Conservation (phyloP, 2,888 invertebrate genomes). For the Watsonalla cultraria region DNA sequence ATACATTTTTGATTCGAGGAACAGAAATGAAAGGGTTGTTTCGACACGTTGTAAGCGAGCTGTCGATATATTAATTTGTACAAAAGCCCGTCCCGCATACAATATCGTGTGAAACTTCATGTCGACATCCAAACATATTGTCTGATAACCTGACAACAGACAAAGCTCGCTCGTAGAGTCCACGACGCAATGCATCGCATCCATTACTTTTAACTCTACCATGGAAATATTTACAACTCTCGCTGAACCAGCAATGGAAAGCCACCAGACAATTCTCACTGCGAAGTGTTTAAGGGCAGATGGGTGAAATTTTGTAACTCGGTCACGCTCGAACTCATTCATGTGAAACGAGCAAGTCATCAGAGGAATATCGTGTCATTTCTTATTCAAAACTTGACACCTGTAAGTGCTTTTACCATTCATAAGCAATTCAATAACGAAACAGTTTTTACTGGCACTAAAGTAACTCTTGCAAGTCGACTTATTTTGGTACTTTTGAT, state of each 20-base stretch:
- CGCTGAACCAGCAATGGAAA: neutral
- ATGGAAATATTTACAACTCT: neutral
- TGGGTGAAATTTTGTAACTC: conserved; percentile 20
- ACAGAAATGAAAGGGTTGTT: too few species aligned
- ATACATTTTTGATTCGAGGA: too few species aligned
- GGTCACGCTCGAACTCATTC: conserved; percentile 32
- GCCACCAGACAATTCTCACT: too few species aligned
- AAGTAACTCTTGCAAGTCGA: too few species aligned
- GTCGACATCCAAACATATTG: conserved; percentile 20
- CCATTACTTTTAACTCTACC: neutral
- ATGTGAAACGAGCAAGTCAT: conserved; percentile 36
- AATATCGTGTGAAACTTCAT: conserved; percentile 16
- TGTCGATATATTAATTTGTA: conserved; percentile 24
- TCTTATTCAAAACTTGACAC: conserved; percentile 40
- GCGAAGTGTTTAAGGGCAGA: neutral
- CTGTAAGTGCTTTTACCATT: conserved; percentile 19
- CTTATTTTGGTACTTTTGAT: too few species aligned
- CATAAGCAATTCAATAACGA: neutral
- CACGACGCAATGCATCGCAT: too few species aligned
- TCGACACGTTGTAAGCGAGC: neutral
- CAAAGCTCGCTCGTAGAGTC: neutral
- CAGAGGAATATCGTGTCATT: conserved; percentile 24
- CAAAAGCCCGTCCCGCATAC: conserved; percentile 16
- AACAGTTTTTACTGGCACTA: too few species aligned
- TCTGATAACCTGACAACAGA: conserved; percentile 17